Base-by-base conservation (phyloP, 2,888 invertebrate species). In the Ophion obscuratus region DNA sequence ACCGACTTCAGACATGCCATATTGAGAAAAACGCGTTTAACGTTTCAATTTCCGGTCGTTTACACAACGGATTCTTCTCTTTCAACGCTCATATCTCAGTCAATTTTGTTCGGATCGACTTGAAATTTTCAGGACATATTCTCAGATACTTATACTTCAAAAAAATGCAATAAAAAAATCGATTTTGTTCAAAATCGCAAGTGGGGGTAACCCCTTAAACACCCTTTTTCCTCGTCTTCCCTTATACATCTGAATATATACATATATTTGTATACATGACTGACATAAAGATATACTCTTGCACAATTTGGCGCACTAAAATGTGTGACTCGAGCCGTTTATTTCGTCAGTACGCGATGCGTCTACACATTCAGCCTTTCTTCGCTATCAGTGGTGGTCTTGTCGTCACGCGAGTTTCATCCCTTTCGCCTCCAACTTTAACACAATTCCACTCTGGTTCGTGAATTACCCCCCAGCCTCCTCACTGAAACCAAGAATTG, bases 401-500 rank as follows among this genome's bases (percentile, higher is more conserved):
- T 61, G 47, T 14, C 59, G 53, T 61, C 31, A 47, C 70, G 44
- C 62, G 44, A 70, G 14, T 4, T 66, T 36, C 53, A 44, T 53
- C 73, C 27, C 62, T 53, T n/a, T 67, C 14, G 53, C 62, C 64
- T 31, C 17, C 64, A 84, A 86, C 83, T 86, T 79, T 78, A 81
- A 78, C 86, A 62, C 83, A 78, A 86, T 81, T 81, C 78, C 40
- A 44, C 61, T 40, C 59, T 24, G 81, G 70, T 81, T 81, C 57
- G 66, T 47, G 27, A 75, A 84, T 86, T 79, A 81, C 78, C 17
- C 17, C 3, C 53, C 53, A 11, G 5, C 14, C 53, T 14, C 53
- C 17, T 47, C 27, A n/a, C 20, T 36, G 64, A 57, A 71, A 61
- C 66, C 81, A 70, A 78, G 78, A 76, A 81, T 81, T 75, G 78